These are phyloP conservation scores for Tamandua tetradactyla DNA, from an alignment of 2,797 vertebrate species.

Conservation along the genomic window DNA sequence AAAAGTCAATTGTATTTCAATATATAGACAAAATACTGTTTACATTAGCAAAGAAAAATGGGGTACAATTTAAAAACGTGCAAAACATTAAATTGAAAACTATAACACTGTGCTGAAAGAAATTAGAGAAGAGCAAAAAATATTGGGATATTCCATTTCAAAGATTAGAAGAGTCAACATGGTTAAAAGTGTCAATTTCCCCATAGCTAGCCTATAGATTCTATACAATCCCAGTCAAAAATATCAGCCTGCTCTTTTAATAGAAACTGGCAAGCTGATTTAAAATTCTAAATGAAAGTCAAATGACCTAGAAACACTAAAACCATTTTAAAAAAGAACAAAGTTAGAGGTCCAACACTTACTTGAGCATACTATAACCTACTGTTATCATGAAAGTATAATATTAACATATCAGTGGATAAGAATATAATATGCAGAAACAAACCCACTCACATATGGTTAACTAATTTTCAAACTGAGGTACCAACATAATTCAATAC, in stretches of 20 bases:
- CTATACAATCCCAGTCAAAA: neutral
- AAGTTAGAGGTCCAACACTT: neutral
- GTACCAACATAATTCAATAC: neutral
- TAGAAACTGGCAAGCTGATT: neutral
- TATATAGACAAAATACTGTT: neutral
- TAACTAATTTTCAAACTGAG: constrained; percentile 20
- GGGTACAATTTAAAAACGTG: neutral
- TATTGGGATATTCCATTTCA: too few species aligned
- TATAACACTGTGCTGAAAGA: neutral
- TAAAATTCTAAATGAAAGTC: neutral
- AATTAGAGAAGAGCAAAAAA: too few species aligned
- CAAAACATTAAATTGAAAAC: neutral
- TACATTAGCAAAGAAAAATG: neutral
- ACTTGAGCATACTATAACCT: neutral
- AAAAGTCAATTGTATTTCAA: neutral
- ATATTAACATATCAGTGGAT: neutral
- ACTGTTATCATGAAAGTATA: neutral
- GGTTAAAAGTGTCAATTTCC: neutral
- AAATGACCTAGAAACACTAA: neutral
- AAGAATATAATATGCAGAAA: neutral
- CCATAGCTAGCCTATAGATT: neutral
- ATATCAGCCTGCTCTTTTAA: neutral
- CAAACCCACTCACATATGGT: neutral
- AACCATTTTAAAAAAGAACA: neutral
- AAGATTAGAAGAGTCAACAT: too few species aligned